Evolutionary conservation across 1,140 invertebrate genomes (phyloP).

Genomic region (Sipha flava): DNA sequence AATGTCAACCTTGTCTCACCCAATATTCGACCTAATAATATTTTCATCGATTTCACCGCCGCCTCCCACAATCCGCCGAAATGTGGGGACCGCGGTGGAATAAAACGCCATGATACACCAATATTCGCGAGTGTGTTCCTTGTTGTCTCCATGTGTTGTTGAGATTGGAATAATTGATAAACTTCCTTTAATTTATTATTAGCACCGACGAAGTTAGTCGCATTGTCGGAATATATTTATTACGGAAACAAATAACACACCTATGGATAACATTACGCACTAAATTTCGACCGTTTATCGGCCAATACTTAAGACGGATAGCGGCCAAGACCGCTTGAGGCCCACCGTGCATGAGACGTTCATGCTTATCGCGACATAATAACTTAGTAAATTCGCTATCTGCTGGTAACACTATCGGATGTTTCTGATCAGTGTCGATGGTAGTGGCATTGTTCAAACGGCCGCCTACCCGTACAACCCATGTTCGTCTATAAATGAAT

Average conservation of each 20-base stretch:
- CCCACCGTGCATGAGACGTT: too few relatives aligned
- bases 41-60: background rate
- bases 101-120: background rate
- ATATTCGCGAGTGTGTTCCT: too few relatives aligned
- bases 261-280: background rate
- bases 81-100: background rate
- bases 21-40: background rate
- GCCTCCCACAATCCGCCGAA: background rate
- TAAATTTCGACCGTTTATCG: background rate
- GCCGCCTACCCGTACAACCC: too few relatives aligned
- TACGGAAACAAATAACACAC: background rate
- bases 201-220: background rate
- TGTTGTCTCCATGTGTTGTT: too few relatives aligned
- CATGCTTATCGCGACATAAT: too few relatives aligned
- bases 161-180: background rate
- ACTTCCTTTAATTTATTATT: background rate
- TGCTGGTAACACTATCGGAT: too few relatives aligned
- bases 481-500: too few relatives aligned
- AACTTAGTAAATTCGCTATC: too few relatives aligned
- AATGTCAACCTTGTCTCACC: background rate
- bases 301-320: background rate
- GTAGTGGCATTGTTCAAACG: too few relatives aligned
- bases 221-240: background rate
- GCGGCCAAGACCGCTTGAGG: background rate
- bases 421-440: too few relatives aligned